phyloP scores from a whole-genome alignment of 53 echinoderm and acorn worm species.

The Luidia sarsii region DNA sequence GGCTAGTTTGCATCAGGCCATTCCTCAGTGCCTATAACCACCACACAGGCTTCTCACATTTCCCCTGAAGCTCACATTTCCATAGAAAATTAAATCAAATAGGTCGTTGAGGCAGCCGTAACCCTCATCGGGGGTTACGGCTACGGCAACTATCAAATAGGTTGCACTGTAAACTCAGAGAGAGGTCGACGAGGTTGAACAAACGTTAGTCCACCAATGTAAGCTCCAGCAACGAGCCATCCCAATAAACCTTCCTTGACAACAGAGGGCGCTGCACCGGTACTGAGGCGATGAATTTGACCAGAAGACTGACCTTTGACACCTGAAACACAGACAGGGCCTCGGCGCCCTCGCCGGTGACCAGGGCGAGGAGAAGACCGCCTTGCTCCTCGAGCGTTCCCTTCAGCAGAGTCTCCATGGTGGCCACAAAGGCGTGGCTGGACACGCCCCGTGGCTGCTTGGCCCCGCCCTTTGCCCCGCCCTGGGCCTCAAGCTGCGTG shows the following conservation, averaged over 20 bases:
- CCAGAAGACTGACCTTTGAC: slow-evolving; percentile 65
- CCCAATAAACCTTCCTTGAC: neutral
- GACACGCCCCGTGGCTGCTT: slow-evolving; percentile 51
- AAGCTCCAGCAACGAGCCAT: too few relatives aligned
- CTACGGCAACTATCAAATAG: too few relatives aligned
- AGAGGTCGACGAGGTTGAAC: too few relatives aligned
- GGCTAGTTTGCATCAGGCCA: too few relatives aligned
- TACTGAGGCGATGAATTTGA: neutral
- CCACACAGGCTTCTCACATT: too few relatives aligned
- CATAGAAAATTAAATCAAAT: too few relatives aligned
- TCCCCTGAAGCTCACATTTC: too few relatives aligned
- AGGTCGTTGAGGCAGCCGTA: too few relatives aligned
- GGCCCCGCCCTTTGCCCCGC: slow-evolving; percentile 37
- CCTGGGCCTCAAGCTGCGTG: slow-evolving; percentile 61
- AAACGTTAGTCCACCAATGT: too few relatives aligned
- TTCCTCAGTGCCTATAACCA: too few relatives aligned
- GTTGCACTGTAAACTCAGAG: too few relatives aligned
- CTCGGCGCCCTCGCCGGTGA: slow-evolving; percentile 55
- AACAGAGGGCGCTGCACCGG: neutral
- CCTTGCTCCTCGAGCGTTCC: slow-evolving; percentile 87
- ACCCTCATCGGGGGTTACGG: too few relatives aligned
- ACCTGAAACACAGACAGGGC: slow-evolving; percentile 59
- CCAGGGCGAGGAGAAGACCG: slow-evolving; percentile 65
- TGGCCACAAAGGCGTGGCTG: slow-evolving; percentile 66
- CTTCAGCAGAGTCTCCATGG: slow-evolving; percentile 78